Evolutionary conservation across 1,140 invertebrate species (phyloP), one percentile per base, ranked within the genome.

Genomic region (Caenorhabditis briggsae): DNA sequence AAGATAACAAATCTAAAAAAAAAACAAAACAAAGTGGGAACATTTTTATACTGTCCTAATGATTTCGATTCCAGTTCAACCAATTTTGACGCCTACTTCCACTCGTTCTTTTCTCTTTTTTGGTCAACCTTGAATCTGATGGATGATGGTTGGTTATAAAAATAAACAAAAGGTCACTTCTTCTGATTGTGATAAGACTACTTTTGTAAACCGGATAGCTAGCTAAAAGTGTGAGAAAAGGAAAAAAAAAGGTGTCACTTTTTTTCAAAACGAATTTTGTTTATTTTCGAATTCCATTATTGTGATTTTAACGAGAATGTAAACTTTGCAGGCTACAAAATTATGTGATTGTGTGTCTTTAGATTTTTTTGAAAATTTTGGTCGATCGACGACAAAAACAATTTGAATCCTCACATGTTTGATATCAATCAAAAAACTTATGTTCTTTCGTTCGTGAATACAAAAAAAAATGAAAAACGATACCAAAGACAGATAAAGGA

Each of bases 131-230:
- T 61, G 59, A 61, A 61, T 61, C 59, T 61, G 11, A 9, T 61
- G 59, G 23, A 25, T 25, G 59, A 18, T 53, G 11, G 50, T 58
- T 20, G n/a, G 16, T 61, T 18, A 61, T 20, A 61, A 61, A 61
- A 61, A 61, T 25, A 61, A 61, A 61, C 59, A 61, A 61, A 61
- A 61, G 59, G 59, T 61, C 59, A 61, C 2, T 61, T 61, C 25
- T 25, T 20, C 16, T 3, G 14, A 58, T 20, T 58, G 16, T 61
- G 59, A 61, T 61, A 33, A 61, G 20, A 61, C 18, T 11, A 33
- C 11, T 25, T 25, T 33, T 25, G 59, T 61, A 61, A 61, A 61
- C n/a, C 56, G 8, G 56, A 20, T n/a, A 53, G 50, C 50, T 2
- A 12, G 50, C 16, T 53, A 9, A 11, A 14, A 5, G 50, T 25